phyloP scores from a whole-genome alignment of 2,113 vertebrate species.

The Pitta sordida region DNA sequence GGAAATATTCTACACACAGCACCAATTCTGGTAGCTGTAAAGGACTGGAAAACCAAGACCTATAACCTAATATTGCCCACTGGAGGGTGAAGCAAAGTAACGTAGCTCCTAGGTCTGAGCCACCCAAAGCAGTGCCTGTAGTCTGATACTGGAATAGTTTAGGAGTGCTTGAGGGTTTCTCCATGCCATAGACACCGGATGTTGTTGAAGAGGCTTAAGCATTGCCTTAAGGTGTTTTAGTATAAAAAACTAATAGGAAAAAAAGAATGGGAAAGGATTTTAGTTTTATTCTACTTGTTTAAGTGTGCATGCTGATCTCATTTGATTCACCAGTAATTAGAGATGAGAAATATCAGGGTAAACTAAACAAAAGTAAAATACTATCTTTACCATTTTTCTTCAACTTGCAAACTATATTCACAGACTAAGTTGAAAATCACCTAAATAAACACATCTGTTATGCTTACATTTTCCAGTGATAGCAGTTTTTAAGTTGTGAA shows the following conservation, averaged over 20 bases:
- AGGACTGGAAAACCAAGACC: background rate
- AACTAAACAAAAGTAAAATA: conserved; percentile 15
- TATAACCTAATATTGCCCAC: background rate
- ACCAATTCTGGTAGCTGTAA: background rate
- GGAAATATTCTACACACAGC: background rate
- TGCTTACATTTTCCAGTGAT: conserved; percentile 51
- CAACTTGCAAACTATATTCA: background rate
- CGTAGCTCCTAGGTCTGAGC: background rate
- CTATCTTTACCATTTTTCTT: background rate
- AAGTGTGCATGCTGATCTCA: background rate
- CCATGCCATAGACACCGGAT: background rate
- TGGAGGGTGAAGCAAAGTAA: background rate
- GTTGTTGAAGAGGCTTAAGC: background rate
- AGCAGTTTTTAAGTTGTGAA: conserved; percentile 41
- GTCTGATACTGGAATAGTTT: background rate
- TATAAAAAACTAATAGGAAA: background rate
- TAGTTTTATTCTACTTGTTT: background rate
- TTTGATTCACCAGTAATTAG: background rate
- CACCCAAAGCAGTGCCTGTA: background rate
- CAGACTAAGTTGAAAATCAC: conserved; percentile 13
- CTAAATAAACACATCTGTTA: conserved; percentile 60
- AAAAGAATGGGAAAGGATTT: background rate
- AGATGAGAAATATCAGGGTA: background rate
- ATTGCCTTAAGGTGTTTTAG: background rate
- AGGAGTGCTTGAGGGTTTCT: background rate